Percentiles rank a stretch among this genome's conserved stretches.
These are phyloP conservation scores for Perccottus glenii DNA, from an alignment of 2,113 vertebrate species.

Conservation along the genomic window DNA sequence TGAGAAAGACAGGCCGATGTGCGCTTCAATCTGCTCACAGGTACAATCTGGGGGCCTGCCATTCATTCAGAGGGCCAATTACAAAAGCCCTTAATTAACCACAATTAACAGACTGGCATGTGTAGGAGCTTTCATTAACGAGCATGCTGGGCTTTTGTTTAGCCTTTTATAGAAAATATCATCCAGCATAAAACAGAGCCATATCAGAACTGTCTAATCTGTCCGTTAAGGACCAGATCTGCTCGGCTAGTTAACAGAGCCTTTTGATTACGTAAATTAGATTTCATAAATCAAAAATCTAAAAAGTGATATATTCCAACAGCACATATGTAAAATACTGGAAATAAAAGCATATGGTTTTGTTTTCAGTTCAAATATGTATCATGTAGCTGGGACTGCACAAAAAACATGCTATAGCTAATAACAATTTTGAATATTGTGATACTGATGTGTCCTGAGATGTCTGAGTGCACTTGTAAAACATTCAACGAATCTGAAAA, in stretches of 20 bases:
- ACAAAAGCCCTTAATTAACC: conserved; percentile 63
- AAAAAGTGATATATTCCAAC: no score
- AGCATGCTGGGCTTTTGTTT: conserved; percentile 66
- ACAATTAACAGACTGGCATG: conserved; percentile 66
- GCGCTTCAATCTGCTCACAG: conserved; percentile 64
- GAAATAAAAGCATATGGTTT: no score
- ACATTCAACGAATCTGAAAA: no score
- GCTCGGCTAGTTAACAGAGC: background rate
- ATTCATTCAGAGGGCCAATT: conserved; percentile 68
- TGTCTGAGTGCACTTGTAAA: no score
- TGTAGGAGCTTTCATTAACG: conserved; percentile 67
- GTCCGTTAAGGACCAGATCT: background rate
- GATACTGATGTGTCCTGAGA: no score
- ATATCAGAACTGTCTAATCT: background rate
- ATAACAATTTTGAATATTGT: no score
- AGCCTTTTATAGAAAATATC: background rate
- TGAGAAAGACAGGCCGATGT: conserved; percentile 47
- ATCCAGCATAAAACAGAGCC: background rate
- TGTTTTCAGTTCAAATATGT: no score
- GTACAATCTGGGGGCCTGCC: conserved; percentile 65
- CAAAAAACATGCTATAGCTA: no score
- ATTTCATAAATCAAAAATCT: no score
- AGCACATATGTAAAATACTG: no score
- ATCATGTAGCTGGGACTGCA: no score
- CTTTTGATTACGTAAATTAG: background rate